A percentile compares a stretch with the other conserved stretches of the same genome.
Conservation (phyloP, 2,113 vertebrate genomes). For the Chinchilla lanigera region DNA sequence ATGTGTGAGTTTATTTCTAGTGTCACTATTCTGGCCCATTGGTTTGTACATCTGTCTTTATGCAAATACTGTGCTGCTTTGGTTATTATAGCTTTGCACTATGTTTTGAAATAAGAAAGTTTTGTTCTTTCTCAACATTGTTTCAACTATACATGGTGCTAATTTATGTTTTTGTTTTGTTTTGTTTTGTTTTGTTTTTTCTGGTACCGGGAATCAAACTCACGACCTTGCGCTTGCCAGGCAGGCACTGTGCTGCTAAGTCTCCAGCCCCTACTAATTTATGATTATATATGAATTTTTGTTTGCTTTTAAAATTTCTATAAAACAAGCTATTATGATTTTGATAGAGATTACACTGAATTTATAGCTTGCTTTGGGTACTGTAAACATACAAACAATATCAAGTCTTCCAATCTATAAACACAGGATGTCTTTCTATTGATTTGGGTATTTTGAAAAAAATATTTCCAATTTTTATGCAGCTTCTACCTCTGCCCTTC, state of each 20-base stretch:
- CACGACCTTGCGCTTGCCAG: no score
- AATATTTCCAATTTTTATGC: neutral
- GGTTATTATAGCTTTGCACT: neutral
- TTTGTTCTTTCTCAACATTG: neutral
- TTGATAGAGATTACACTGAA: neutral
- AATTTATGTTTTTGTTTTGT: no score
- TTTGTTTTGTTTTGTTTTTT: no score
- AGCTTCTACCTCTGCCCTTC: neutral
- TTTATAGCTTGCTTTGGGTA: neutral
- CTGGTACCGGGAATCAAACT: no score
- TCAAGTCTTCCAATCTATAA: neutral
- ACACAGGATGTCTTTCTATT: neutral
- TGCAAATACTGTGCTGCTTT: neutral
- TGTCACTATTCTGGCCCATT: neutral
- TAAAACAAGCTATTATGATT: neutral
- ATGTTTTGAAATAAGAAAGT: neutral
- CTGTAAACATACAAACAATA: neutral
- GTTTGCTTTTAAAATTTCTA: neutral
- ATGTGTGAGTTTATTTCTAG: neutral
- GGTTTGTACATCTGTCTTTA: neutral
- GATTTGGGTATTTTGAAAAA: neutral
- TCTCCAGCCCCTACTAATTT: no score
- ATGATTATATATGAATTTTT: neutral
- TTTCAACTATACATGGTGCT: no score
- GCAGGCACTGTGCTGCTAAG: no score